These are phyloP conservation scores for Phortica variegata DNA, from an alignment of 1,140 invertebrate species.

Conservation along the genomic window DNA sequence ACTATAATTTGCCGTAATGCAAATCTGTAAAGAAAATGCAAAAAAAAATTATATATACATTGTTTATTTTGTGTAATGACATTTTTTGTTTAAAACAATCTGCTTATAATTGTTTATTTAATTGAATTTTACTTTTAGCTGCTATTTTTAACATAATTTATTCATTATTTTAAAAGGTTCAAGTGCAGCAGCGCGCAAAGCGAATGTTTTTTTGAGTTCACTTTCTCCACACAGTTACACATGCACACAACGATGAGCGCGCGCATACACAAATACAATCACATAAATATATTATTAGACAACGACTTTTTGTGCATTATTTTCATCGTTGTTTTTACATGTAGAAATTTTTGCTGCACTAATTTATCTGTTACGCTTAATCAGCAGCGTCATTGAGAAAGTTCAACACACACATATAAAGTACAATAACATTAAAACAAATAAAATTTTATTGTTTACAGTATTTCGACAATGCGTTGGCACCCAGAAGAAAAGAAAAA, in stretches of 20 bases:
- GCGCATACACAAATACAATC: conserved; percentile 3
- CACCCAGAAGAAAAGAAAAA: no score
- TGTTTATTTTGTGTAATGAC: no score
- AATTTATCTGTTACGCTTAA: conserved; percentile 17
- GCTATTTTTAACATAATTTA: conserved; percentile 28
- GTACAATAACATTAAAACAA: conserved; percentile 3
- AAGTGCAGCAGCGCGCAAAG: conserved; percentile 14
- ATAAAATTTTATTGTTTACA: conserved; percentile 43
- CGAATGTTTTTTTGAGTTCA: conserved; percentile 23
- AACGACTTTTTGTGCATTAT: conserved; percentile 4
- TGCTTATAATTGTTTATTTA: conserved; percentile 5
- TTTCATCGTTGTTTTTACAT: neutral
- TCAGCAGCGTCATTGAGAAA: conserved; percentile 23
- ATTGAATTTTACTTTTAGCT: conserved; percentile 12
- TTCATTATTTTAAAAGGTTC: conserved; percentile 1
- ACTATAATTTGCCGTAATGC: conserved; percentile 31
- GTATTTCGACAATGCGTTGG: no score
- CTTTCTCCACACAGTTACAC: conserved; percentile 34
- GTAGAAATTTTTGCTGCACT: conserved; percentile 3
- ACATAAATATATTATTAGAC: neutral
- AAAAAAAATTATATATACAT: neutral
- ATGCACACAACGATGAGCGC: conserved; percentile 1
- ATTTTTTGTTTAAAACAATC: conserved; percentile 3
- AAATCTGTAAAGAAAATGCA: conserved; percentile 14
- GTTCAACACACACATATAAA: conserved; percentile 1